phyloP scores from a whole-genome alignment of 92 coral and sea anemone genomes.

The Epizoanthus rinbou region DNA sequence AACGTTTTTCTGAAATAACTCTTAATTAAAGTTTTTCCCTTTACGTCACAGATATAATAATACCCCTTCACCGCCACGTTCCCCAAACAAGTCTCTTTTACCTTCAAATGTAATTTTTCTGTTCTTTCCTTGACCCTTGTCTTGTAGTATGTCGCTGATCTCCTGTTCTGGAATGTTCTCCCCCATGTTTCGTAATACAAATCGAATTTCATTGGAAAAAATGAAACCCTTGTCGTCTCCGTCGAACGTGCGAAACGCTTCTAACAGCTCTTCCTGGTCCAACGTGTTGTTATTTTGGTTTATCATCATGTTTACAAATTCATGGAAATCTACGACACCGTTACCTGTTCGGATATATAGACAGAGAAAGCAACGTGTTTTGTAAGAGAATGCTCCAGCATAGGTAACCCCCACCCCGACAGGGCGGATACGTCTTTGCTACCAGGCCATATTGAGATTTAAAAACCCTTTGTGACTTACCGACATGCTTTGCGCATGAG shows the following conservation, averaged over 20 bases:
- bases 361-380: neutral
- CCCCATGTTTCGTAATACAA: conserved; percentile 96
- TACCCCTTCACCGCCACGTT: neutral
- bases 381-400: too few relatives aligned
- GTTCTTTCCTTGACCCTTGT: conserved; percentile 82
- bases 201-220: conserved; percentile 94
- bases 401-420: too few relatives aligned
- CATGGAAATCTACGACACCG: conserved; percentile 96
- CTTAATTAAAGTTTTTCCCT: too few relatives aligned
- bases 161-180: conserved; percentile 97
- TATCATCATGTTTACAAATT: conserved; percentile 99
- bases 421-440: too few relatives aligned
- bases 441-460: too few relatives aligned
- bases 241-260: conserved; percentile 97
- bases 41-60: neutral
- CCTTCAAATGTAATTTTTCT: conserved; percentile 96
- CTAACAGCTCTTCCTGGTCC: conserved; percentile 87
- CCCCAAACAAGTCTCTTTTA: neutral
- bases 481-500: too few relatives aligned
- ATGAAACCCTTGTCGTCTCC: conserved; percentile 99
- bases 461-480: too few relatives aligned
- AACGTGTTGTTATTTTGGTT: conserved; percentile 96
- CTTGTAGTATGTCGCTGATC: conserved; percentile 93
- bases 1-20: too few relatives aligned
- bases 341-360: conserved; percentile 61